Base-by-base conservation (phyloP, 1,140 invertebrate genomes). In the Drosophila lacertosa region DNA sequence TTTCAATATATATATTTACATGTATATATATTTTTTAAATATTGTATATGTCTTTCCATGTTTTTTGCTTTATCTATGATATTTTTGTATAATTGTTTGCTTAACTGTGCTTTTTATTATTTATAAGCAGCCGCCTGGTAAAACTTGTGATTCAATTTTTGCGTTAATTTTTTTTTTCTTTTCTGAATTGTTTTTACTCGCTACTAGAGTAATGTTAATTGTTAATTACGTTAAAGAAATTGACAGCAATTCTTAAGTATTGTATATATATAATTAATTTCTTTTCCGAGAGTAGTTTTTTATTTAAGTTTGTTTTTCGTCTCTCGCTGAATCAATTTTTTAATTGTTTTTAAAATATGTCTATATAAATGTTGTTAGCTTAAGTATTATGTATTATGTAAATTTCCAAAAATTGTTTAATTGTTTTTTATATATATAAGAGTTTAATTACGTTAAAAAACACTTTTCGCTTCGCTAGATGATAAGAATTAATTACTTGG, bases 191-290 rank as follows among this genome's bases (percentile, higher is more conserved):
- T 10, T 20, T 29, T 29, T 29, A 6, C 3, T 48, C 29, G 22
- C 59, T 58, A 53, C 45, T 44, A 50, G 33, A 22, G 39, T 55
- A 69, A 59, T 60, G 13, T 11, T 64, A 57, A 57, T 66, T 66
- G 22, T 62, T 62, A 57, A 62, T 62, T 73, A 68, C 47, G 55
- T 58, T 68, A 73, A 73, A 73, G 58, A 74, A 77, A 77, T 77
- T 77, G 74, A 77, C 74, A 65, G 54, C 59, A 77, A 77, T 77
- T 68, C 60, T 70, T 65, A 65, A 67, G 15, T 62, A 50, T 54
- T 24, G 33, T 58, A 64, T 55, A 1, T 55, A 1, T 64, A 57
- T 50, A 48, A 54, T 40, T 55, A 29, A 26, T 55, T 15, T 22
- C 18, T 10, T 55, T 15, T 22, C 18, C 13, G n/a, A 29, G 22